Evolutionary conservation across 2,888 invertebrate genomes (phyloP).

Genomic region (Danaus chrysippus): DNA sequence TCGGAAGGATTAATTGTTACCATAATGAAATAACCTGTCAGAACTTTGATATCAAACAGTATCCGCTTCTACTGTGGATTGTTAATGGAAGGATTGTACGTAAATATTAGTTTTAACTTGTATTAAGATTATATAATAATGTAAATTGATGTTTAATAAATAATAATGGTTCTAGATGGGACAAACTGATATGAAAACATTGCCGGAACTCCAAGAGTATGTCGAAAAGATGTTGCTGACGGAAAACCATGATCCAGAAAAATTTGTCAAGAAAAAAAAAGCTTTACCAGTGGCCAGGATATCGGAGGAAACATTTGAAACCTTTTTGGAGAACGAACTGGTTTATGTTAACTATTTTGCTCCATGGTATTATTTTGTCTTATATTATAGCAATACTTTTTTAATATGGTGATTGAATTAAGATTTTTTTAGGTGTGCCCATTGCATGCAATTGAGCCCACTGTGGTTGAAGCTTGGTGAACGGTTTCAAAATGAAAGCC

Average conservation of each 20-base stretch:
- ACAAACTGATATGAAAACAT: constrained; percentile 83
- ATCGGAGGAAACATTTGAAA: constrained; percentile 85
- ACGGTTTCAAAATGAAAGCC: constrained; percentile 80
- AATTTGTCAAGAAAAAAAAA: constrained; percentile 72
- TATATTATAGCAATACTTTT: background rate
- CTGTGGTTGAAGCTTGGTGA: constrained; percentile 90
- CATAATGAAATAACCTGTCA: constrained; percentile 86
- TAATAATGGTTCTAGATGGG: constrained; percentile 78
- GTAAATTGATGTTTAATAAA: constrained; percentile 8
- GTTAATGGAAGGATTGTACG: constrained; percentile 90
- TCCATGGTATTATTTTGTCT: constrained; percentile 83
- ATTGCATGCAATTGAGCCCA: constrained; percentile 91
- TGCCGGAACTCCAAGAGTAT: constrained; percentile 84
- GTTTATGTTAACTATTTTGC: constrained; percentile 93
- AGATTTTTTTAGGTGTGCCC: constrained; percentile 82
- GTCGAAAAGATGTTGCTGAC: constrained; percentile 82
- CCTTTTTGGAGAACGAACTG: constrained; percentile 83
- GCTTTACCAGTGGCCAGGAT: constrained; percentile 79
- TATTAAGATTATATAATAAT: background rate
- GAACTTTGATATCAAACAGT: constrained; percentile 90
- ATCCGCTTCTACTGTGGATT: constrained; percentile 93
- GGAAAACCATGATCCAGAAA: constrained; percentile 70
- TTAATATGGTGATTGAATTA: background rate
- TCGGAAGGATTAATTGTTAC: constrained; percentile 93
- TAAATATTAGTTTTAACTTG: constrained; percentile 20